phyloP scores from a whole-genome alignment of 1,140 invertebrate genomes.

The Drosophila punjabiensis region DNA sequence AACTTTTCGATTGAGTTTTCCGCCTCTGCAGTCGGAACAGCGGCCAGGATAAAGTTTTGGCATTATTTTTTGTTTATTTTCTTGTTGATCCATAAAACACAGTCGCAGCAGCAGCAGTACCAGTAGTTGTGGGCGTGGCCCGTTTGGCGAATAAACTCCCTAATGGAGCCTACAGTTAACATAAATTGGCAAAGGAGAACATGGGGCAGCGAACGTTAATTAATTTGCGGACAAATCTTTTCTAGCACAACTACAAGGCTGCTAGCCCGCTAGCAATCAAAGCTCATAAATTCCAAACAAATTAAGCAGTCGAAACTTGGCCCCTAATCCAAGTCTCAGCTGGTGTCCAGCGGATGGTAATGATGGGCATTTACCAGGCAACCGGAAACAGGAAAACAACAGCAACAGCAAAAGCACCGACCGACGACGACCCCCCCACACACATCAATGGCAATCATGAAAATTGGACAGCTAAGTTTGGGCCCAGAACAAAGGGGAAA shows the following conservation, averaged over 20 bases:
- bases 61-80: slow-evolving; percentile 76
- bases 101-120: slow-evolving; percentile 2
- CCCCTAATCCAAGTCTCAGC: slow-evolving; percentile 39
- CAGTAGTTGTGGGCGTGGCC: slow-evolving; percentile 10
- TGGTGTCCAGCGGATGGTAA: slow-evolving; percentile 59
- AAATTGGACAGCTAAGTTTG: slow-evolving; percentile 66
- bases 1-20: slow-evolving; percentile 79
- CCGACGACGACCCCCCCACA: slow-evolving; percentile 24
- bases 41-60: slow-evolving; percentile 62
- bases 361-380: slow-evolving; percentile 59
- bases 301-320: slow-evolving; percentile 61
- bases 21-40: slow-evolving; percentile 34
- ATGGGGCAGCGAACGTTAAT: slow-evolving; percentile 47
- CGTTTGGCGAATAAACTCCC: slow-evolving; percentile 5
- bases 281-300: slow-evolving; percentile 73
- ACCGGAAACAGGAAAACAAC: slow-evolving; percentile 50
- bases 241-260: slow-evolving; percentile 30
- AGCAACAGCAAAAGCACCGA: slow-evolving; percentile 12
- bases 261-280: slow-evolving; percentile 50
- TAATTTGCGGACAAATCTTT: slow-evolving; percentile 63
- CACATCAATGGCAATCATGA: slow-evolving; percentile 69
- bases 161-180: slow-evolving; percentile 59
- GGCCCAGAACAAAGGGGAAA: slow-evolving; percentile 32
- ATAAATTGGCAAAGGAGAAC: slow-evolving; percentile 44
- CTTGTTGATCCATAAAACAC: slow-evolving; percentile 67